Evolutionary conservation across 2,888 invertebrate species (phyloP), one percentile per base, ranked within the genome.

Genomic region (Hyposoter didymator): DNA sequence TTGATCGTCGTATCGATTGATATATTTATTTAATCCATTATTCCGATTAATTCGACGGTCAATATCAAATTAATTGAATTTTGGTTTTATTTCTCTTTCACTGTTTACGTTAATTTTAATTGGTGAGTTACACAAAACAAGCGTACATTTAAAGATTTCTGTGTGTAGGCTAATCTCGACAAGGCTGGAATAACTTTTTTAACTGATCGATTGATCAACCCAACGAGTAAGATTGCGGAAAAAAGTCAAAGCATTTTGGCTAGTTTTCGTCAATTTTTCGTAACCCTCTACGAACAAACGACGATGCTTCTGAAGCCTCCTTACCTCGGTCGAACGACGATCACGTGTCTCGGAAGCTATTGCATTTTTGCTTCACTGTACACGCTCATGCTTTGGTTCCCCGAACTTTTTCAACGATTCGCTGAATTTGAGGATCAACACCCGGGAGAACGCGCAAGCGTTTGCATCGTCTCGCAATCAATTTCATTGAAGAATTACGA

Each of bases 321-420:
- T 45, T 96, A 97, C 94, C 94, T 96, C 72, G 96, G 96, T 91
- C 96, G 96, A 92, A 97, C 97, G 45, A 92, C 96, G 81, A 95
- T 97, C 83, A 96, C 97, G 76, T 96, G 97, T 92, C 94, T 96
- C 69, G 97, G 97, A 87, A 97, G 97, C 91, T 97, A 97, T 93
- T 97, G 97, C 91, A 94, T 97, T 87, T 97, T 97, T 73, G 96
- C 97, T 94, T 97, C 98, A 91, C 98, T 98, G 94, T 98, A 98
- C 94, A 98, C 98, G 10, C 94, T 98, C 69, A 97, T 97, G 96
- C 95, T 98, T 92, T 98, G 98, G 98, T 97, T 98, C 94, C 98
- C 98, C 14, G 98, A 98, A 93, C 94, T 98, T 89, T 98, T 98
- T 94, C 88, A 90, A 93, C 96, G 98, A 75, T 97, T 97, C 93